These are phyloP conservation scores for Ctenoplectra terminalis DNA, from an alignment of 1,140 invertebrate species.

Conservation along the genomic window DNA sequence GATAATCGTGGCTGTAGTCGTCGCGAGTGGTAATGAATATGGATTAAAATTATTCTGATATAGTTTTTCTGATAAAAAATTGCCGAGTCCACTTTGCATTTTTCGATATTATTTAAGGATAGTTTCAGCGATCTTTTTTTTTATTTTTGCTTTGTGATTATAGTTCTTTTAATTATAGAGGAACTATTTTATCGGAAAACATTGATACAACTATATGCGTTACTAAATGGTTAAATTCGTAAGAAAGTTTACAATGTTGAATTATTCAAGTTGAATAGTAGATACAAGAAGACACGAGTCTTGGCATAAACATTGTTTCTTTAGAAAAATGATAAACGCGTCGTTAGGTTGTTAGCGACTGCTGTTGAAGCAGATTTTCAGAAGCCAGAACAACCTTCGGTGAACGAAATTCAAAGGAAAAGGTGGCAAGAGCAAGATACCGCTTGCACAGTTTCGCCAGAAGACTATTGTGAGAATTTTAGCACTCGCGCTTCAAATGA, in stretches of 20 bases:
- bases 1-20: too few relatives aligned
- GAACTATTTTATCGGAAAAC: background rate
- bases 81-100: too few relatives aligned
- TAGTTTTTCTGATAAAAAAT: too few relatives aligned
- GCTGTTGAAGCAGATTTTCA: background rate
- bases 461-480: slow-evolving; percentile 30
- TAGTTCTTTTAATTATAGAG: background rate
- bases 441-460: slow-evolving; percentile 26
- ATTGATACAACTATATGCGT: background rate
- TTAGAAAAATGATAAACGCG: background rate
- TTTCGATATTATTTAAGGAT: too few relatives aligned
- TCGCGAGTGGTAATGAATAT: too few relatives aligned
- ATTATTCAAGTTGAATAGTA: background rate
- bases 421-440: background rate
- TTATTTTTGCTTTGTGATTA: too few relatives aligned
- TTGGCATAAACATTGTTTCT: background rate
- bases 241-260: background rate
- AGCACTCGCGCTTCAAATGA: background rate
- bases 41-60: too few relatives aligned
- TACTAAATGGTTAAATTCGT: background rate
- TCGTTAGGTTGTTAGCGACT: background rate
- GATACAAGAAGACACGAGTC: background rate
- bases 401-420: background rate
- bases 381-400: background rate
- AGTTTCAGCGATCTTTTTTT: background rate